phyloP scores from a whole-genome alignment of 2,113 vertebrate genomes.

The Apteryx owenii region DNA sequence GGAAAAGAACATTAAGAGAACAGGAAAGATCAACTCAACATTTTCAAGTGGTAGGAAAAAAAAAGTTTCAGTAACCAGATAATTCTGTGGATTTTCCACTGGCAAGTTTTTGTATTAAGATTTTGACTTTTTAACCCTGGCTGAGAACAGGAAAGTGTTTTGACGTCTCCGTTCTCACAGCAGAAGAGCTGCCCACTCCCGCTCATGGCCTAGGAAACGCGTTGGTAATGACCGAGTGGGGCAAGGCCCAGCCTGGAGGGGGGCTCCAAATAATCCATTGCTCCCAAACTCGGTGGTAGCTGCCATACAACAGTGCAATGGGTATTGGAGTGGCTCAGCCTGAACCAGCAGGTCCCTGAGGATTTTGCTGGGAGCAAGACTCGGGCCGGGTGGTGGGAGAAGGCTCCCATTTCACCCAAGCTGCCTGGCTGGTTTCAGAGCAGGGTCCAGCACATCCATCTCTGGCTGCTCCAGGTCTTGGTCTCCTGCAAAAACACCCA shows the following conservation, averaged over 20 bases:
- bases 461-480: background rate
- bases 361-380: background rate
- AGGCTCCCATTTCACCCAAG: background rate
- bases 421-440: no score
- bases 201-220: background rate
- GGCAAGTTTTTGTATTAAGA: no score
- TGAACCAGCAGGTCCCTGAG: background rate
- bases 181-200: background rate
- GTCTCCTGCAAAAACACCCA: background rate
- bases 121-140: background rate
- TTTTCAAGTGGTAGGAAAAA: background rate
- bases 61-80: background rate
- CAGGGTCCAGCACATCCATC: background rate
- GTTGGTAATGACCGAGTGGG: rapidly evolving
- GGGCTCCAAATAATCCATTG: background rate
- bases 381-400: background rate
- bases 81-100: background rate
- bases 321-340: background rate
- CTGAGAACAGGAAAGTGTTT: rapidly evolving
- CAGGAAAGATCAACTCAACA: background rate
- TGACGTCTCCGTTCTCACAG: rapidly evolving
- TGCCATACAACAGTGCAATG: background rate
- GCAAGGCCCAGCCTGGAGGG: background rate
- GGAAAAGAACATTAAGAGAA: background rate
- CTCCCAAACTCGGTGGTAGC: background rate